Conservation (phyloP, 2,113 vertebrate genomes). For the Lutjanus erythropterus region DNA sequence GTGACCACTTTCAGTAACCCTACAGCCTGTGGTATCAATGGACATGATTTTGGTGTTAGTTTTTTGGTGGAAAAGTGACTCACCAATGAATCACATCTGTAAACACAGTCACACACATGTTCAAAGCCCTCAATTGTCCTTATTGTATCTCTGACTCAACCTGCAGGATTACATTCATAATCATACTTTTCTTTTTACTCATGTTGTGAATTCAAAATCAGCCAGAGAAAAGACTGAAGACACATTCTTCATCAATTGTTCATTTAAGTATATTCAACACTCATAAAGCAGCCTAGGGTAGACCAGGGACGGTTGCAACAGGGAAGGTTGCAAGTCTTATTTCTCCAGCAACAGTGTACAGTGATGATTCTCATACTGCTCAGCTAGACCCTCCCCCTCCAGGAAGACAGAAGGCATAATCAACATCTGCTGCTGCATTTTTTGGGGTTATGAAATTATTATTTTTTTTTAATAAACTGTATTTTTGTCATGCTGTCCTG, state of each 20-base stretch:
- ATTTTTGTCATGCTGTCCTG: too few species aligned
- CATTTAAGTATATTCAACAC: not conserved
- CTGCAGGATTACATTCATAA: not conserved
- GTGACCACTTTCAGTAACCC: not conserved
- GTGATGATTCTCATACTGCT: too few species aligned
- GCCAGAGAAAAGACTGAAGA: not conserved
- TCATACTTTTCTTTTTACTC: slow-evolving; percentile 3
- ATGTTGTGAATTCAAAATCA: slow-evolving; percentile 25
- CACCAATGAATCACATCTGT: slow-evolving; percentile 57
- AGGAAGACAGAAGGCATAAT: too few species aligned
- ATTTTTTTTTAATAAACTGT: too few species aligned
- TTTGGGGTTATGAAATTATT: too few species aligned
- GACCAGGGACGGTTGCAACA: too few species aligned
- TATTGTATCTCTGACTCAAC: not conserved
- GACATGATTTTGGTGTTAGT: slow-evolving; percentile 1
- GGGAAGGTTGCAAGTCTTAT: too few species aligned
- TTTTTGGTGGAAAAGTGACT: slow-evolving; percentile 67
- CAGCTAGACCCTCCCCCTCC: too few species aligned
- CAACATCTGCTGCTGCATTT: too few species aligned
- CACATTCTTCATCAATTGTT: slow-evolving; percentile 5
- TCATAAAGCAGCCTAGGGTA: too few species aligned
- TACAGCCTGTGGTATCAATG: not conserved
- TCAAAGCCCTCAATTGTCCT: slow-evolving; percentile 5
- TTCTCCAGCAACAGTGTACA: too few species aligned
- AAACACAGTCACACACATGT: slow-evolving; percentile 1